Conservation (phyloP, 2,888 invertebrate genomes). For the Drosophila mercatorum region DNA sequence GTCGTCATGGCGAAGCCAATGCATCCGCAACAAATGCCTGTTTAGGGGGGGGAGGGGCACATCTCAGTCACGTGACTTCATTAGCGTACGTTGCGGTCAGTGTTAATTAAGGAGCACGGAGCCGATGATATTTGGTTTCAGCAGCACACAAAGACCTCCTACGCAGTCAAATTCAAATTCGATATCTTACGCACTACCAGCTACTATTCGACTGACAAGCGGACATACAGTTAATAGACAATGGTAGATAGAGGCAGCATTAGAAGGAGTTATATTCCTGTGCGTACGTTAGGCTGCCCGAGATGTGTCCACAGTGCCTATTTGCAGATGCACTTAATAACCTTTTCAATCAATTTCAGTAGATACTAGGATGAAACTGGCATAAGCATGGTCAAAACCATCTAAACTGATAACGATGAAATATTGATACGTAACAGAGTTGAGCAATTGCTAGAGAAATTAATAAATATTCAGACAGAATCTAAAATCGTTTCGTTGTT, state of each 20-base stretch:
- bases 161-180: neutral
- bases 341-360: neutral
- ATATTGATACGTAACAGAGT: neutral
- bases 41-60: neutral
- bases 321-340: neutral
- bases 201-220: neutral
- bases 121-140: neutral
- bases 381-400: neutral
- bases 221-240: neutral
- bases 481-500: too few species aligned
- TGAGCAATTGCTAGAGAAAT: too few species aligned
- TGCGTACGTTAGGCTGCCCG: neutral
- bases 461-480: too few species aligned
- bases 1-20: neutral
- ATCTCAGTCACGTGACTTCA: neutral
- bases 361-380: neutral
- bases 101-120: neutral
- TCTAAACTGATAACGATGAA: neutral
- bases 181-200: neutral
- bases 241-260: too few species aligned
- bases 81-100: conserved; percentile 3
- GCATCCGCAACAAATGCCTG: neutral
- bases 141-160: neutral
- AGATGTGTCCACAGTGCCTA: neutral
- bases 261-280: neutral